These are phyloP conservation scores for Pristionchus fissidentatus DNA, from an alignment of 2,888 invertebrate species.

Conservation along the genomic window DNA sequence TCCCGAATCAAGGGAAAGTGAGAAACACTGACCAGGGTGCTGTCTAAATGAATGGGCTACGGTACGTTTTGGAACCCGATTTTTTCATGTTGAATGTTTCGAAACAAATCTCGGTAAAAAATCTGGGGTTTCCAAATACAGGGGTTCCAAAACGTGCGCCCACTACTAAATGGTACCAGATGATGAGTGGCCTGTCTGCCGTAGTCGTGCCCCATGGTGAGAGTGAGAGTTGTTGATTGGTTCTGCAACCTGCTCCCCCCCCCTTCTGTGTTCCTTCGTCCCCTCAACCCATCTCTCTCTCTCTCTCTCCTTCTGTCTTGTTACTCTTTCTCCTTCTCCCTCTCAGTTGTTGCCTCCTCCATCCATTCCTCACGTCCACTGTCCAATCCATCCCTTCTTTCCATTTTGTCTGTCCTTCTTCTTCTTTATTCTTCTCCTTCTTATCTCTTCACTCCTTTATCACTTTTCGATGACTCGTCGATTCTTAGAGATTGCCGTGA, in stretches of 20 bases:
- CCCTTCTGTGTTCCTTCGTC: neutral
- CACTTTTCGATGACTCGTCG: neutral
- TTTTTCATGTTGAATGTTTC: no score
- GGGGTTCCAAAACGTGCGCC: no score
- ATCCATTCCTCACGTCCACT: neutral
- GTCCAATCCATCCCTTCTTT: neutral
- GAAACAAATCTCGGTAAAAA: no score
- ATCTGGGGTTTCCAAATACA: no score
- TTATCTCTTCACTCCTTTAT: neutral
- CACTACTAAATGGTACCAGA: no score
- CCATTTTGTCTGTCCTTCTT: neutral
- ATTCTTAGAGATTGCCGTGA: neutral
- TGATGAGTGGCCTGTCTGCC: no score
- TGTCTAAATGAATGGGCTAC: no score
- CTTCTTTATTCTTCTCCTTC: neutral
- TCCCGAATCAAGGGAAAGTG: no score
- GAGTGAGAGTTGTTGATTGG: constrained; percentile 15
- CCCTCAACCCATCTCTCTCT: no score
- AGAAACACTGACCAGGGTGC: no score
- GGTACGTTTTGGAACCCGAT: no score
- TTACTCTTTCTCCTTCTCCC: constrained; percentile 20
- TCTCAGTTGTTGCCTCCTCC: constrained; percentile 12
- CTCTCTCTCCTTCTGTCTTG: neutral
- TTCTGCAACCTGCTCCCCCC: neutral
- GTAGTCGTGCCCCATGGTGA: neutral